These are phyloP conservation scores for Escarpia spicata DNA, from an alignment of 2,888 invertebrate genomes.

Conservation along the genomic window DNA sequence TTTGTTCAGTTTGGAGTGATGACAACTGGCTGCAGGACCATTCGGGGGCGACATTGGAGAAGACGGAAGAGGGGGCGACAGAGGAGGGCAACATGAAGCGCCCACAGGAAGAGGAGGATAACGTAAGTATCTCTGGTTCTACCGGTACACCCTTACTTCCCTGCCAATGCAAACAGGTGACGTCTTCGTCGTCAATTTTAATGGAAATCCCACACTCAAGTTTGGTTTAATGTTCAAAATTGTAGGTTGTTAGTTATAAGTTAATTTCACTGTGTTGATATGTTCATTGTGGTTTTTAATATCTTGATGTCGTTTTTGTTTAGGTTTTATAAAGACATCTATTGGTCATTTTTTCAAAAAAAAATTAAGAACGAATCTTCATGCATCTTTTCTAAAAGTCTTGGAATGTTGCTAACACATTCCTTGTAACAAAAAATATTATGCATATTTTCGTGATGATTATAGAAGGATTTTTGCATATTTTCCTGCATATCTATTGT, in stretches of 20 bases:
- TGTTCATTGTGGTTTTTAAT: too few species aligned
- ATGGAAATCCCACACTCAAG: neutral
- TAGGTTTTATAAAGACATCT: neutral
- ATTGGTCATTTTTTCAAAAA: neutral
- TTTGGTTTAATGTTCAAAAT: neutral
- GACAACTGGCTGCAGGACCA: constrained; percentile 98
- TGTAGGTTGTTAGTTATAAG: neutral
- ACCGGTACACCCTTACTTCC: neutral
- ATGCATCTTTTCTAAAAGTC: too few species aligned
- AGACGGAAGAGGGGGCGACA: constrained; percentile 40
- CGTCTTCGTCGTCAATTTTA: neutral
- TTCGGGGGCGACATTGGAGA: constrained; percentile 84
- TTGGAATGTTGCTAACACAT: too few species aligned
- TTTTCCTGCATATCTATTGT: too few species aligned
- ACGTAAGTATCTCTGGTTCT: constrained; percentile 42
- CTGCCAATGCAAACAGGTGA: neutral
- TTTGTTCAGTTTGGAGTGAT: constrained; percentile 87
- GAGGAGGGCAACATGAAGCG: constrained; percentile 45
- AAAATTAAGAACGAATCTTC: too few species aligned
- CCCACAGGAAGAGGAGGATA: constrained; percentile 50
- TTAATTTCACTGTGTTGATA: neutral
- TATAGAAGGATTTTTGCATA: too few species aligned
- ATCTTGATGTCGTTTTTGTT: too few species aligned
- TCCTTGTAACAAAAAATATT: too few species aligned
- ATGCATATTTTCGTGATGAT: too few species aligned